These are phyloP conservation scores for Melitaea athalia DNA, from an alignment of 2,888 invertebrate genomes.

Conservation along the genomic window DNA sequence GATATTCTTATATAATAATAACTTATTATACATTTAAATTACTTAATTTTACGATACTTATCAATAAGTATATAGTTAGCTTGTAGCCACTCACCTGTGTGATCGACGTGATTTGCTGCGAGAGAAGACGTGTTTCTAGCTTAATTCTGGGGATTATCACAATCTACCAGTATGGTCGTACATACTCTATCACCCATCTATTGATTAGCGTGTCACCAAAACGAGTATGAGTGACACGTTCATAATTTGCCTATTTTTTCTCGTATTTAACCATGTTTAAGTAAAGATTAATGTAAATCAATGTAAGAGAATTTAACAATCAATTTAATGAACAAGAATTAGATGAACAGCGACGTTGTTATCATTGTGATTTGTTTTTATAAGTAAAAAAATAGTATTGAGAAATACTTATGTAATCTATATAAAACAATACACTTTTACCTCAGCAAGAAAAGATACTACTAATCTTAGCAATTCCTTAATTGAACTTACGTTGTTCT, in stretches of 20 bases:
- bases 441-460: slow-evolving; percentile 4
- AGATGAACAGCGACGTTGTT: too few species aligned
- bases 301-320: too few species aligned
- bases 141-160: slow-evolving; percentile 67
- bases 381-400: too few species aligned
- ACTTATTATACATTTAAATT: too few species aligned
- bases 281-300: too few species aligned
- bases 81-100: slow-evolving; percentile 9
- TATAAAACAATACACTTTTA: too few species aligned
- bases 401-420: too few species aligned
- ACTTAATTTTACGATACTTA: not conserved
- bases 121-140: slow-evolving; percentile 55
- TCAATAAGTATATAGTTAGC: slow-evolving; percentile 17
- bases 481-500: slow-evolving; percentile 10
- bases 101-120: slow-evolving; percentile 21
- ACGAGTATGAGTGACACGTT: slow-evolving; percentile 8
- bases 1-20: too few species aligned
- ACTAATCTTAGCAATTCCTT: slow-evolving; percentile 10
- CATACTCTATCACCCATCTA: slow-evolving; percentile 11
- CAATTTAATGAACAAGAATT: too few species aligned
- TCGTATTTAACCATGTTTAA: not conserved
- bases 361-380: too few species aligned
- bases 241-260: slow-evolving; percentile 2
- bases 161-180: slow-evolving; percentile 37
- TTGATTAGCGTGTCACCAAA: slow-evolving; percentile 13